These are phyloP conservation scores for Hystrix brachyura DNA, from an alignment of 2,113 vertebrate species.

Conservation along the genomic window DNA sequence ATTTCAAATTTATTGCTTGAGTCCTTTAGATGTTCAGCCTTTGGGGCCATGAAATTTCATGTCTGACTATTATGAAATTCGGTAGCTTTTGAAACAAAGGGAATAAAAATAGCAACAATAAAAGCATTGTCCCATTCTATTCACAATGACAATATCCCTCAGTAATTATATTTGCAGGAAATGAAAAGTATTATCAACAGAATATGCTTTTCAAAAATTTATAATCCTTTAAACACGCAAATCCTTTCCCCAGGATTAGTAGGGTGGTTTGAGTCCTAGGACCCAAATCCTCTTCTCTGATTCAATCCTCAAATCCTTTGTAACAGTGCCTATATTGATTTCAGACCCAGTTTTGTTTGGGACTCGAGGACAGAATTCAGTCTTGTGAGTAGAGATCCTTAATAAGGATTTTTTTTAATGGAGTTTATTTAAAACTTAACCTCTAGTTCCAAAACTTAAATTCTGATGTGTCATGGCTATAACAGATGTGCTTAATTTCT, in stretches of 20 bases:
- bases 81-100: slow-evolving; percentile 59
- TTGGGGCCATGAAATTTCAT: slow-evolving; percentile 48
- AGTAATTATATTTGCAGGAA: slow-evolving; percentile 80
- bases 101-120: slow-evolving; percentile 71
- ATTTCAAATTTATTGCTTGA: slow-evolving; percentile 36
- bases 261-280: slow-evolving; percentile 77
- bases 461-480: background rate
- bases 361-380: slow-evolving; percentile 70
- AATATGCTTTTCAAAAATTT: slow-evolving; percentile 82
- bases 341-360: slow-evolving; percentile 76
- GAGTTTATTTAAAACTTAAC: slow-evolving; percentile 59
- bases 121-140: slow-evolving; percentile 74
- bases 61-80: slow-evolving; percentile 58
- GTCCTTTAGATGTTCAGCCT: background rate
- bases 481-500: slow-evolving; percentile 48
- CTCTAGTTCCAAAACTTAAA: slow-evolving; percentile 39
- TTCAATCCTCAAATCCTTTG: slow-evolving; percentile 79
- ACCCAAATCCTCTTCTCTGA: slow-evolving; percentile 77
- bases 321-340: slow-evolving; percentile 79
- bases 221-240: slow-evolving; percentile 82
- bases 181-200: slow-evolving; percentile 82
- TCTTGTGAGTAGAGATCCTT: slow-evolving; percentile 51
- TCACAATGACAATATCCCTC: slow-evolving; percentile 65
- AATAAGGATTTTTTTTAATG: slow-evolving; percentile 44
- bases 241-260: slow-evolving; percentile 81